phyloP scores from a whole-genome alignment of 2,113 vertebrate genomes.

The Gobio gobio region DNA sequence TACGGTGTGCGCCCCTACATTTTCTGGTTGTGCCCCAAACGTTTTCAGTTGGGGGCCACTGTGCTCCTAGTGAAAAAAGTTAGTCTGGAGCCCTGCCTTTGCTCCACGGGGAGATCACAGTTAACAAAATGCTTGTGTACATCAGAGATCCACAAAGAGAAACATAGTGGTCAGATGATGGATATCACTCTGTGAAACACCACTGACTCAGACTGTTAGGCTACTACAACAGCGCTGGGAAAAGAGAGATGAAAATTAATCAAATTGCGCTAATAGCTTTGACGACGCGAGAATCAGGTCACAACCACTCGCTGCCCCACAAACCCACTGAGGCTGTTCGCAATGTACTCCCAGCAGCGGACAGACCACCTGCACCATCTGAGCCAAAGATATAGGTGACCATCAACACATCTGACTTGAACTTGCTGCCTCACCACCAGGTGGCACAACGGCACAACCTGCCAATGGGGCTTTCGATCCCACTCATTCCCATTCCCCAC shows the following conservation, averaged over 20 bases:
- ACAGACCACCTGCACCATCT: neutral
- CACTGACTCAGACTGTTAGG: neutral
- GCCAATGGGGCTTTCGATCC: neutral
- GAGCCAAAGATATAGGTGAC: neutral
- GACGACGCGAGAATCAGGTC: conserved; percentile 20
- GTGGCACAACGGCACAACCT: conserved; percentile 36
- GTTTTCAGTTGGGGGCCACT: too few relatives aligned
- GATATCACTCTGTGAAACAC: neutral
- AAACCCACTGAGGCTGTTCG: neutral
- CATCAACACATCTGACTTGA: neutral
- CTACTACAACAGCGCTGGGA: conserved; percentile 22
- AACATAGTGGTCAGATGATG: neutral
- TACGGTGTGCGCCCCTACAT: too few relatives aligned
- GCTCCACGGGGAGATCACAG: too few relatives aligned
- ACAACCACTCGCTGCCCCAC: neutral
- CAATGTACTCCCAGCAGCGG: neutral
- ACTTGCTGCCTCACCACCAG: conserved; percentile 54
- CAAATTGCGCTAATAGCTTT: conserved; percentile 29
- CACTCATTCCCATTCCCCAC: conserved; percentile 17
- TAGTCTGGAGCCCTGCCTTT: neutral
- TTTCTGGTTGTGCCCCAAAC: too few relatives aligned
- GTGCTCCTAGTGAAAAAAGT: too few relatives aligned
- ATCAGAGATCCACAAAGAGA: neutral
- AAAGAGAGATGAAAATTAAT: conserved; percentile 19
- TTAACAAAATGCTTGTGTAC: too few relatives aligned